Evolutionary conservation across 1,140 invertebrate species (phyloP), one percentile per base, ranked within the genome.

Genomic region (Drosophila burlai): DNA sequence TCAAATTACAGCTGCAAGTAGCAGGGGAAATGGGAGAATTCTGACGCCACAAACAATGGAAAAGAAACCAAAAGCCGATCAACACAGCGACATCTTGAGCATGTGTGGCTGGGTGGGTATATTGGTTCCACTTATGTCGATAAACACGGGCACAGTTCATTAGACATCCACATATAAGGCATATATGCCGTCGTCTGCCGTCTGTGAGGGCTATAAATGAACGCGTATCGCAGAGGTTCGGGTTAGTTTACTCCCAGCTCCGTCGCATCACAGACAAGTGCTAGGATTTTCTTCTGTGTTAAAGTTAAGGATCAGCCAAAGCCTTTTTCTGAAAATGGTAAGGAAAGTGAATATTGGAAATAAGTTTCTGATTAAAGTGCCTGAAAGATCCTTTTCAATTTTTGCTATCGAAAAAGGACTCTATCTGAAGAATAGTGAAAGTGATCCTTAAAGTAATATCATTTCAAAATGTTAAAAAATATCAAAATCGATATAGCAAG

Each of bases 181-280:
- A 55, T 55, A 55, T 36, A 55, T 55, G 26, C 36, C 29, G 13
- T 40, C 65, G 63, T 67, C 38, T 36, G 47, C 18, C 45, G 40
- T 43, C 47, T 55, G 40, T 24, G 49, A 50, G 47, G 40, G 38
- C 11, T 71, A 71, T 71, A 71, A 67, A 71, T 67, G 67, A 67
- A 54, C 63, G 63, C 40, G 63, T 36, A 55, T 67, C 49, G 62
- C 63, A 1, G 26, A 67, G 67, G 18, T 71, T 50, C 63, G 63
- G 21, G 36, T 71, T 71, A 71, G 67, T 71, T 68, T 65, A 71
- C 63, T 71, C 63, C 67, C 67, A 71, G 67, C 67, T 71, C 62
- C 45, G 67, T 71, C 67, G 67, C 67, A 71, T 71, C 67, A 71
- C 67, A 55, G 67, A 68, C 67, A 46, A 67, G 24, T 46, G 67